Evolutionary conservation across 2,888 invertebrate species (phyloP).

Genomic region (Carpatolechia fugitivella): DNA sequence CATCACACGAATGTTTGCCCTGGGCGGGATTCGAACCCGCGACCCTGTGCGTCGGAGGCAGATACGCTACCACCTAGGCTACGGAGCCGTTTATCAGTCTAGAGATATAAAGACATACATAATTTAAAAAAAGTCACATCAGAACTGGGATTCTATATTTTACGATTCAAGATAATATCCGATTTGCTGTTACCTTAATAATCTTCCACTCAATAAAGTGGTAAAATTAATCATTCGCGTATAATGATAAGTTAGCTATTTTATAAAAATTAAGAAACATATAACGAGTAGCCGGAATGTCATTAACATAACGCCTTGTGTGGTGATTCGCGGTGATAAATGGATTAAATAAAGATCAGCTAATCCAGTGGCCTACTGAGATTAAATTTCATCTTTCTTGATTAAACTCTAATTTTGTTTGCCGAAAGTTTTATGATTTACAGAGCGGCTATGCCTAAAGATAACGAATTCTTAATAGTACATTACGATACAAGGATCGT

Average conservation of each 20-base stretch:
- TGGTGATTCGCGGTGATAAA: constrained; percentile 8
- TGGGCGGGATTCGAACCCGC: too few species aligned
- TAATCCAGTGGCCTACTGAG: constrained; percentile 19
- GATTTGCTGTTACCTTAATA: background rate
- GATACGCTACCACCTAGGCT: too few species aligned
- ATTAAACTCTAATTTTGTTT: background rate
- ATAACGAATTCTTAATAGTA: too few species aligned
- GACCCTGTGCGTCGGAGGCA: too few species aligned
- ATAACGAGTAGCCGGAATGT: constrained; percentile 8
- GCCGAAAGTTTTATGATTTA: too few species aligned
- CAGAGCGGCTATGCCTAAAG: too few species aligned
- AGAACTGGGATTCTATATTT: background rate
- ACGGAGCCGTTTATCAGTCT: too few species aligned
- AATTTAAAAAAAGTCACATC: background rate
- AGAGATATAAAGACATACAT: background rate
- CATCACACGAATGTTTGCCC: too few species aligned
- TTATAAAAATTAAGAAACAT: background rate
- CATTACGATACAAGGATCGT: too few species aligned
- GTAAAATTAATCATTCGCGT: constrained; percentile 1
- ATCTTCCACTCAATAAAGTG: background rate
- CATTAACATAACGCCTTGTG: constrained; percentile 18
- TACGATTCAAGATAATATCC: background rate
- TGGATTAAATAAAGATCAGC: background rate
- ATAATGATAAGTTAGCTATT: background rate
- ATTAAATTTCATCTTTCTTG: background rate